These are phyloP conservation scores for Lithophane socia DNA, from an alignment of 2,888 invertebrate genomes.

Conservation along the genomic window DNA sequence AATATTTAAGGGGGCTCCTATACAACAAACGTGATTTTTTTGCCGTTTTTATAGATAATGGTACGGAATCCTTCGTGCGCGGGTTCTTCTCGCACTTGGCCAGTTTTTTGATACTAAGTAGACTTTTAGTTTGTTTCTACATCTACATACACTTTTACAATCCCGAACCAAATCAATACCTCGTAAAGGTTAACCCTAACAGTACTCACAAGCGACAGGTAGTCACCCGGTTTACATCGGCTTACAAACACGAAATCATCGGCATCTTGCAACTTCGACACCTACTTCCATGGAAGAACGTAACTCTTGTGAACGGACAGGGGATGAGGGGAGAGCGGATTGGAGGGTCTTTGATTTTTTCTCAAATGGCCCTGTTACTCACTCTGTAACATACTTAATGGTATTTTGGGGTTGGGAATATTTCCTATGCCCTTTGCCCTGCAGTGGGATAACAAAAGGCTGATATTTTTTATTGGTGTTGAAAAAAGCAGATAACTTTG, in stretches of 20 bases:
- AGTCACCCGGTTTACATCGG: slow-evolving; percentile 33
- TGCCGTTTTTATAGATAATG: too few relatives aligned
- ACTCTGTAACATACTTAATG: slow-evolving; percentile 22
- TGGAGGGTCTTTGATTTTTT: slow-evolving; percentile 34
- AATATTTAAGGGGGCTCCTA: too few relatives aligned
- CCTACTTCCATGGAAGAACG: slow-evolving; percentile 47
- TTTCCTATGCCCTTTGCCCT: background rate
- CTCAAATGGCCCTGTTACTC: slow-evolving; percentile 31
- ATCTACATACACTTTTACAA: too few relatives aligned
- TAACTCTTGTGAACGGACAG: slow-evolving; percentile 48
- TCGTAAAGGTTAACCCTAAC: background rate
- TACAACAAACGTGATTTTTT: too few relatives aligned
- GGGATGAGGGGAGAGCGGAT: slow-evolving; percentile 40
- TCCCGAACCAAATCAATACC: background rate
- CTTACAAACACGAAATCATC: slow-evolving; percentile 52
- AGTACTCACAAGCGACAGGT: slow-evolving; percentile 30
- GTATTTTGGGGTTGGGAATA: background rate
- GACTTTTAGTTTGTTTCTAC: background rate
- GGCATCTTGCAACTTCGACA: slow-evolving; percentile 41
- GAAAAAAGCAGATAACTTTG: background rate
- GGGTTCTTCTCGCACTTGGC: too few relatives aligned
- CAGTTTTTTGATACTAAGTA: background rate
- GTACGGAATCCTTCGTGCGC: too few relatives aligned
- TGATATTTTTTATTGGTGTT: background rate
- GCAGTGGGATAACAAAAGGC: background rate